These are phyloP conservation scores for Manis pentadactyla DNA, from an alignment of 2,797 vertebrate species.

Conservation along the genomic window DNA sequence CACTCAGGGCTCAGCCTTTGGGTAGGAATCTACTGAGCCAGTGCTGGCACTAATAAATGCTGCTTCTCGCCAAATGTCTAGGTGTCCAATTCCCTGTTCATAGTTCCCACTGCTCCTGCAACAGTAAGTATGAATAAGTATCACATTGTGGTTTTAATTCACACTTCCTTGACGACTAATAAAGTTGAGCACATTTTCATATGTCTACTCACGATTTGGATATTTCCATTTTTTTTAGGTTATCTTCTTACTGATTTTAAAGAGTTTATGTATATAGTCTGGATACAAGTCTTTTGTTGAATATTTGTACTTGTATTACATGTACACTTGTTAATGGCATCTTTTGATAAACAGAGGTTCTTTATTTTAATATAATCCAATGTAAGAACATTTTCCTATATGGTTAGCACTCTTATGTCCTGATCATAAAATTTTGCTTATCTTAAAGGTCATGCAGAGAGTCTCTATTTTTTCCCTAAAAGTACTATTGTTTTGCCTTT, in stretches of 20 bases:
- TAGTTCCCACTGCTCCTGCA: too few species aligned
- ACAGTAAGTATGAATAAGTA: too few species aligned
- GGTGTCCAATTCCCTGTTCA: too few species aligned
- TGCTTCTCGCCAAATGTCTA: too few species aligned
- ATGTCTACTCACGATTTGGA: neutral
- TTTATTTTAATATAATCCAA: slow-evolving; percentile 32
- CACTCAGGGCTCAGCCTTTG: too few species aligned
- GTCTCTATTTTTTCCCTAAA: neutral
- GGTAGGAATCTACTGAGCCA: too few species aligned
- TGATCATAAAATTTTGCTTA: slow-evolving; percentile 3
- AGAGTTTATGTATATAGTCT: neutral
- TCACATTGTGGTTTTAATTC: too few species aligned
- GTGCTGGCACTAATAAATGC: too few species aligned
- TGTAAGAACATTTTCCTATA: neutral
- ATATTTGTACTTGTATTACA: neutral
- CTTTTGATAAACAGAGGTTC: slow-evolving; percentile 21
- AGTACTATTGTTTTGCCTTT: neutral
- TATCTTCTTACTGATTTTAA: neutral
- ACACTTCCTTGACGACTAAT: too few species aligned
- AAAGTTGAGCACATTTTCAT: too few species aligned
- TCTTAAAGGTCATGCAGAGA: neutral
- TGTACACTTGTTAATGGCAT: slow-evolving; percentile 20
- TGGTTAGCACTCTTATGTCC: neutral
- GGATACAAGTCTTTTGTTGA: neutral
- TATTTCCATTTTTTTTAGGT: neutral